These are phyloP conservation scores for Empidonax alnorum DNA, from an alignment of 2,113 vertebrate species.

Conservation along the genomic window DNA sequence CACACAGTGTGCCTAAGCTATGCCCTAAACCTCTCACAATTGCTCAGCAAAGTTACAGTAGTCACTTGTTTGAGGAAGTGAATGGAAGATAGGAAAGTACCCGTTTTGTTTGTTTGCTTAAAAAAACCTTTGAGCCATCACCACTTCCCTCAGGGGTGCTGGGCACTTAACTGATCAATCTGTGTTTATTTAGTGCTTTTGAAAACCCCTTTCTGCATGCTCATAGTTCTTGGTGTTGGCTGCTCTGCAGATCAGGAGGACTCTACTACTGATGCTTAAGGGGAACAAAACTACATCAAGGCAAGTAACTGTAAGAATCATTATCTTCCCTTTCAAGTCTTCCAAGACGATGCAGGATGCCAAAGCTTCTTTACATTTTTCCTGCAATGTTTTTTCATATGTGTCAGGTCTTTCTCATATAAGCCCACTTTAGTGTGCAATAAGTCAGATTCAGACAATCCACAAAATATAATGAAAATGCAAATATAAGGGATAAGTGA, in stretches of 20 bases:
- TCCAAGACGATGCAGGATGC: not conserved
- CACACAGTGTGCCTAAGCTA: not conserved
- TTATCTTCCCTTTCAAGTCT: not conserved
- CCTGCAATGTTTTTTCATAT: not conserved
- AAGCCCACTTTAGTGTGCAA: not conserved
- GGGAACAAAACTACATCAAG: not conserved
- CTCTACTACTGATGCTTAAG: not conserved
- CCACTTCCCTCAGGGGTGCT: not conserved
- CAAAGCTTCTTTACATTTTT: not conserved
- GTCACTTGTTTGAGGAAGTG: not conserved
- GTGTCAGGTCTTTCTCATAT: not conserved
- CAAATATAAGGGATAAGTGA: not conserved
- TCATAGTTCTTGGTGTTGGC: not conserved
- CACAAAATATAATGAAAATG: not conserved
- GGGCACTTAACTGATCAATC: not conserved
- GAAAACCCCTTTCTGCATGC: not conserved
- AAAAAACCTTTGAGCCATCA: not conserved
- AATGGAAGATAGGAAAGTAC: not conserved
- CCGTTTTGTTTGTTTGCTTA: not conserved
- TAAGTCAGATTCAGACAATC: not conserved
- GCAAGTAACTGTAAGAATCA: not conserved
- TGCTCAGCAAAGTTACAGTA: not conserved
- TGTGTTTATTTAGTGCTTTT: not conserved
- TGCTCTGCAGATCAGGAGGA: not conserved
- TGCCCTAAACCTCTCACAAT: not conserved